Percentiles rank a stretch among this genome's conserved stretches.
Evolutionary conservation across 92 coral and sea anemone species (phyloP).

Genomic region (Porites lobata): DNA sequence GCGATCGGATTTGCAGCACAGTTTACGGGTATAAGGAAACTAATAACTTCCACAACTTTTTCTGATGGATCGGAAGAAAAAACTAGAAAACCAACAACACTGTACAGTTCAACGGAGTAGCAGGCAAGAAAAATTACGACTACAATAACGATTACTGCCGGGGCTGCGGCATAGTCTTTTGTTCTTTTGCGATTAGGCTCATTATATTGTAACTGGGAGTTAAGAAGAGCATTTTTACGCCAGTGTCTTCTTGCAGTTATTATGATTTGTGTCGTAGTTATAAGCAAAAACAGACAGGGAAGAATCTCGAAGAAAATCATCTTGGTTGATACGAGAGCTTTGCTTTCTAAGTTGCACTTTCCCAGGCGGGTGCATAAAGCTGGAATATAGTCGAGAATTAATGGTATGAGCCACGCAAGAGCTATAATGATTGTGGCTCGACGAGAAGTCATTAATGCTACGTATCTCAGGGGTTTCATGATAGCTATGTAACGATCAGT

Average conservation of each 20-base stretch:
- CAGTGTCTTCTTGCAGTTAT: slow-evolving; percentile 27
- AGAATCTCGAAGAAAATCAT: slow-evolving; percentile 18
- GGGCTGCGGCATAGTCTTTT: background rate
- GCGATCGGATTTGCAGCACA: slow-evolving; percentile 43
- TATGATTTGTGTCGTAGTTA: too few relatives aligned
- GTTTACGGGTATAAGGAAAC: slow-evolving; percentile 1
- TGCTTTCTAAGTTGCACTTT: slow-evolving; percentile 19
- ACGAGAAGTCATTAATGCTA: background rate
- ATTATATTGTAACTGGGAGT: slow-evolving; percentile 4
- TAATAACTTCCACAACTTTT: background rate
- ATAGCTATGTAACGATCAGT: slow-evolving; percentile 24
- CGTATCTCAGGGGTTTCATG: slow-evolving; percentile 17
- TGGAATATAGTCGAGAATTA: slow-evolving; percentile 14
- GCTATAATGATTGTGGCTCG: background rate
- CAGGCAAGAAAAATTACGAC: slow-evolving; percentile 9
- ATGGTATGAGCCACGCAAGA: slow-evolving; percentile 7
- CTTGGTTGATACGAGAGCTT: background rate
- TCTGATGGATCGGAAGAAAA: background rate
- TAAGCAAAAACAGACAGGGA: slow-evolving; percentile 9
- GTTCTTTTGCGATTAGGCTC: background rate
- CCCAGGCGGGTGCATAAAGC: background rate
- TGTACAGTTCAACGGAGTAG: slow-evolving; percentile 36
- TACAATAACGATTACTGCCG: background rate
- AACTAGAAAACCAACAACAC: slow-evolving; percentile 1
- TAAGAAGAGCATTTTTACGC: slow-evolving; percentile 18